Evolutionary conservation across 1,140 invertebrate genomes (phyloP).

Genomic region (Homalodisca vitripennis): DNA sequence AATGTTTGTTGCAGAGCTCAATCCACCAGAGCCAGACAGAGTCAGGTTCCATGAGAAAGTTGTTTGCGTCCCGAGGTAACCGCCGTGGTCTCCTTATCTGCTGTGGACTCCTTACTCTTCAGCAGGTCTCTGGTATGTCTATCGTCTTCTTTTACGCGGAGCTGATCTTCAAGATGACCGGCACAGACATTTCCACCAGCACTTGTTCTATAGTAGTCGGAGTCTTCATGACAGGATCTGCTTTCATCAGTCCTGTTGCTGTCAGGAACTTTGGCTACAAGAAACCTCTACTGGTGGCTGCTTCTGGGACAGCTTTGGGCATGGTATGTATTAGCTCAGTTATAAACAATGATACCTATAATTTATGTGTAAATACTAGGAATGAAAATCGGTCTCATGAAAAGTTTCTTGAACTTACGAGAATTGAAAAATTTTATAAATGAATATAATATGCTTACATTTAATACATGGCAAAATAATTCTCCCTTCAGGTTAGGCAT

Average conservation of each 20-base stretch:
- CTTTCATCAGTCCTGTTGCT: neutral
- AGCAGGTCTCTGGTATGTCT: slow-evolving; percentile 2
- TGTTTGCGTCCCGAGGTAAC: neutral
- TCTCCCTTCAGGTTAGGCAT: too few relatives aligned
- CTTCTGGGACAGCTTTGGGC: neutral
- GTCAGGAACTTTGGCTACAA: slow-evolving; percentile 9
- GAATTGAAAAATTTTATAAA: too few relatives aligned
- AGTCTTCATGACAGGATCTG: neutral
- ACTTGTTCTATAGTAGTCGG: slow-evolving; percentile 4
- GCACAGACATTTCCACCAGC: neutral
- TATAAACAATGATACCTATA: too few relatives aligned
- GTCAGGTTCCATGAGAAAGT: neutral
- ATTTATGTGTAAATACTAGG: too few relatives aligned
- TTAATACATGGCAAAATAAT: too few relatives aligned
- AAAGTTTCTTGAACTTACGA: too few relatives aligned
- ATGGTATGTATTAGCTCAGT: too few relatives aligned
- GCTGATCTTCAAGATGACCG: slow-evolving; percentile 1
- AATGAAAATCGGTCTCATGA: too few relatives aligned
- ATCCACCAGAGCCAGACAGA: neutral
- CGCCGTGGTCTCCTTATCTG: neutral
- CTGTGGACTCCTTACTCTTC: neutral
- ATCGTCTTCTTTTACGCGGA: neutral
- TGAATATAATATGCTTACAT: too few relatives aligned
- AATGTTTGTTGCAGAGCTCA: neutral
- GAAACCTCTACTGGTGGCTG: slow-evolving; percentile 1